Conservation (phyloP, 2,113 vertebrate species). For the Bos javanicus region DNA sequence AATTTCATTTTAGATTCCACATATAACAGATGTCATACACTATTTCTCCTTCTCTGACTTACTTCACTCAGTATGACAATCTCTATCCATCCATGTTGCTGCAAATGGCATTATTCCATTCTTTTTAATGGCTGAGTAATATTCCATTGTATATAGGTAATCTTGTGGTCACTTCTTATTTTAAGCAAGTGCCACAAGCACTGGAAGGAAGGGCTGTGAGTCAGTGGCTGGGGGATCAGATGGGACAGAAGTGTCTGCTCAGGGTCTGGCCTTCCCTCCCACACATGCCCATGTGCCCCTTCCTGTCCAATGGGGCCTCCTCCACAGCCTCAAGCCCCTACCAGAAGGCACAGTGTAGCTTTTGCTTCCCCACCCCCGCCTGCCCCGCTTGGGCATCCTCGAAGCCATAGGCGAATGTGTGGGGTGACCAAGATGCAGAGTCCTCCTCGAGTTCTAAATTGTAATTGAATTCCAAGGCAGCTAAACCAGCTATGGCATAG, state of each 20-base stretch:
- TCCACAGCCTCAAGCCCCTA: neutral
- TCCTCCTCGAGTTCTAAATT: neutral
- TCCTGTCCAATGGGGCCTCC: neutral
- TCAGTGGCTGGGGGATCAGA: neutral
- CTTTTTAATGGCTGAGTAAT: neutral
- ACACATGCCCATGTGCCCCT: accelerated
- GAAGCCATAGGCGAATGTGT: neutral
- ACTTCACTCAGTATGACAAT: neutral
- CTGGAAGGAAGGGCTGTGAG: neutral
- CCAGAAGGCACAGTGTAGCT: neutral
- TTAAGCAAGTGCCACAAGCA: neutral
- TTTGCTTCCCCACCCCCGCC: neutral
- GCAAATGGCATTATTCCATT: neutral
- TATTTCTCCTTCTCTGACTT: neutral
- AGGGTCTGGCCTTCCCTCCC: neutral
- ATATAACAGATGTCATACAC: neutral
- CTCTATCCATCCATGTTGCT: neutral
- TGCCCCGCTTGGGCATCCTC: neutral
- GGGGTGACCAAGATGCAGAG: neutral
- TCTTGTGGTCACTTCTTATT: neutral
- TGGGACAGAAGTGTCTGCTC: neutral
- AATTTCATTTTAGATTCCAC: neutral
- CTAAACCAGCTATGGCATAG: neutral
- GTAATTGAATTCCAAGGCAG: neutral
- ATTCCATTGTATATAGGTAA: neutral